phyloP scores from a whole-genome alignment of 1,140 invertebrate species.

The Drosophila bipectinata region DNA sequence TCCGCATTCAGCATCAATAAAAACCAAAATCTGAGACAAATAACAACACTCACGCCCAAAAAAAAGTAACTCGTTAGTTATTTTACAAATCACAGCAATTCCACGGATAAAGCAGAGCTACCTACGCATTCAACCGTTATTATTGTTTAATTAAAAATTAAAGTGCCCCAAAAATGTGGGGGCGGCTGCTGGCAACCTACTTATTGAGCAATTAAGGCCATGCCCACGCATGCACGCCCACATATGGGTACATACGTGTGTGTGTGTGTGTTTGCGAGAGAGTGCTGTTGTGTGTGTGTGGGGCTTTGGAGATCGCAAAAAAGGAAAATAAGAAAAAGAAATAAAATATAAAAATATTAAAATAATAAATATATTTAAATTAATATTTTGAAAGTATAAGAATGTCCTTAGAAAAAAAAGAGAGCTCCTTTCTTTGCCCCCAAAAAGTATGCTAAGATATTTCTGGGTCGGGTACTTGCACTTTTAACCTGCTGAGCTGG shows the following conservation, averaged over 20 bases:
- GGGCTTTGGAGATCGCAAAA: constrained; percentile 16
- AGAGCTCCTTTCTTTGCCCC: background rate
- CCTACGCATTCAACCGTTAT: constrained; percentile 13
- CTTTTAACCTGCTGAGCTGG: background rate
- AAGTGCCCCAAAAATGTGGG: constrained; percentile 24
- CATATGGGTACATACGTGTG: constrained; percentile 17
- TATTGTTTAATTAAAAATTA: constrained; percentile 65
- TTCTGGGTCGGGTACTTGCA: background rate
- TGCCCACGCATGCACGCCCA: constrained; percentile 48
- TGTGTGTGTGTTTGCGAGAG: constrained; percentile 17
- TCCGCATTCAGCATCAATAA: constrained; percentile 64
- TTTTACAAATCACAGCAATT: background rate
- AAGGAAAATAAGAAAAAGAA: constrained; percentile 5
- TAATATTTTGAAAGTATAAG: too few species aligned
- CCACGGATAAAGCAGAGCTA: constrained; percentile 19
- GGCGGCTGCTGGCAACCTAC: constrained; percentile 50
- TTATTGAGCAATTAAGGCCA: constrained; percentile 73
- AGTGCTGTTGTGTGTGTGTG: constrained; percentile 13
- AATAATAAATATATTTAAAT: background rate
- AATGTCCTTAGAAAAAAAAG: too few species aligned
- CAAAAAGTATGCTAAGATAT: background rate
- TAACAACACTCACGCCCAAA: constrained; percentile 3
- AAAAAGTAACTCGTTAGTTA: background rate
- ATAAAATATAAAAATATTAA: background rate
- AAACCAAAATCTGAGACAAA: constrained; percentile 4